phyloP scores from a whole-genome alignment of 1,140 invertebrate genomes.

The Habropoda laboriosa region DNA sequence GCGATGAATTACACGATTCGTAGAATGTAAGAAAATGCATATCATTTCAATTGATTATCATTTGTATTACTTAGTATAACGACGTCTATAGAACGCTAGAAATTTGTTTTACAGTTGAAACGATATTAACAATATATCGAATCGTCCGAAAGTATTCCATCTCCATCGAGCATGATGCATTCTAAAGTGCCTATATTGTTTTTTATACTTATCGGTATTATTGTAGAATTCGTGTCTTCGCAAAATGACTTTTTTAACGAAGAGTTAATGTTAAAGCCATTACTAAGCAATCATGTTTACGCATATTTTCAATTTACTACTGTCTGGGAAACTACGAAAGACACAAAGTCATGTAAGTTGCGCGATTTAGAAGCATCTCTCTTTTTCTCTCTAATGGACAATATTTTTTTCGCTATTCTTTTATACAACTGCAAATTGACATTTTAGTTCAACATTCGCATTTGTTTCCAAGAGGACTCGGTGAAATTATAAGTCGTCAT shows the following conservation, averaged over 20 bases:
- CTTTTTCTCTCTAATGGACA: neutral
- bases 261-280: slow-evolving; percentile 90
- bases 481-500: slow-evolving; percentile 93
- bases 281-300: slow-evolving; percentile 90
- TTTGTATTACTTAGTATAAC: neutral
- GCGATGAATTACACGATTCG: neutral
- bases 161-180: slow-evolving; percentile 28
- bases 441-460: slow-evolving; percentile 90
- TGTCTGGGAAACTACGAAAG: slow-evolving; percentile 84
- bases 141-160: neutral
- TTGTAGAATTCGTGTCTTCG: slow-evolving; percentile 43
- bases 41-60: neutral
- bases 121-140: neutral
- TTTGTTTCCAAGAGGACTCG: slow-evolving; percentile 94
- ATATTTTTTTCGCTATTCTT: neutral
- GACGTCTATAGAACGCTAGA: neutral
- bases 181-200: slow-evolving; percentile 19
- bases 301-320: slow-evolving; percentile 94
- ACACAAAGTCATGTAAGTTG: slow-evolving; percentile 83
- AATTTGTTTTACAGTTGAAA: neutral
- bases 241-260: slow-evolving; percentile 88
- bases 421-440: slow-evolving; percentile 20
- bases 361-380: neutral
- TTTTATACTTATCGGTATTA: slow-evolving; percentile 36
- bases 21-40: neutral